Conservation (phyloP, 2,888 invertebrate species). For the Temnothorax ravouxi region DNA sequence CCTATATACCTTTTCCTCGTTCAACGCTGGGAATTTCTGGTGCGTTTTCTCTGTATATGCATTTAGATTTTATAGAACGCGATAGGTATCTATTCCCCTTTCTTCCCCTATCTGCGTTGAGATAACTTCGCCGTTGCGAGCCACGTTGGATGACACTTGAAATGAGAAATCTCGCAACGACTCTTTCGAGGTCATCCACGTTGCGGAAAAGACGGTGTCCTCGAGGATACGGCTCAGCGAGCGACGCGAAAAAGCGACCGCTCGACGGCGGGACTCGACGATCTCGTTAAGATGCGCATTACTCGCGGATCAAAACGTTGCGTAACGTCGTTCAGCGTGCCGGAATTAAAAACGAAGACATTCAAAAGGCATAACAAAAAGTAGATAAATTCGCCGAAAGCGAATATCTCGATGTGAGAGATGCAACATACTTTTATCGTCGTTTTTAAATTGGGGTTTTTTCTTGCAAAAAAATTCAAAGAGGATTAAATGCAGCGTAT, state of each 20-base stretch:
- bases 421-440: conserved; percentile 24
- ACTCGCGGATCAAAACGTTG: conserved; percentile 26
- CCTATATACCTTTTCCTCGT: not conserved
- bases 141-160: conserved; percentile 49
- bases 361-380: not conserved
- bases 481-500: conserved; percentile 9
- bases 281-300: conserved; percentile 48
- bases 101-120: not conserved
- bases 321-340: not conserved
- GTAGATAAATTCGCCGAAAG: conserved; percentile 7
- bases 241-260: conserved; percentile 4
- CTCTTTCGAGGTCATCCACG: conserved; percentile 43
- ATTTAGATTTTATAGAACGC: conserved; percentile 28
- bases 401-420: conserved; percentile 7
- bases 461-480: not conserved
- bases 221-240: not conserved
- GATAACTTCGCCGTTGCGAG: conserved; percentile 9
- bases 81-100: conserved; percentile 2
- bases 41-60: not conserved
- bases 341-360: conserved; percentile 35
- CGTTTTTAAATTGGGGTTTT: conserved; percentile 21
- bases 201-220: conserved; percentile 27
- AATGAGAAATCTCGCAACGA: conserved; percentile 51
- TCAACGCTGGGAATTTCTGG: not conserved
- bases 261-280: conserved; percentile 8